Base-by-base conservation (phyloP, 1,140 invertebrate species). In the Ceratina japonica region DNA sequence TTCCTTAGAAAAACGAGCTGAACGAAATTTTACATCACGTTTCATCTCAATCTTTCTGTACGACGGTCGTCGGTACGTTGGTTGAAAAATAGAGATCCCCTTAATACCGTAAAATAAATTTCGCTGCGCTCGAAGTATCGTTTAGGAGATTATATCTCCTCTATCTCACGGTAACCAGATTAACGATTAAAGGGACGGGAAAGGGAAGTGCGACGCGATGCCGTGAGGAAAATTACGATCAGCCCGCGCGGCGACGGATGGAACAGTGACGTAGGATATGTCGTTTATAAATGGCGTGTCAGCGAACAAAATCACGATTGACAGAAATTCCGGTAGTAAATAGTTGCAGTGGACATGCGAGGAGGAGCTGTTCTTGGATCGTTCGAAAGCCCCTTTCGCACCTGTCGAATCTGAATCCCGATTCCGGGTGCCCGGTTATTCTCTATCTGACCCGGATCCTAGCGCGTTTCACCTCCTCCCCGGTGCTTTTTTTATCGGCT, bases 221-320 rank as follows among this genome's bases (percentile, higher is more conserved):
- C 37, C 5, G 5, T 44, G 37, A 8, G 37, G 2, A 22, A 54
- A 52, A 65, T 62, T 71, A 77, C 44, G 56, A 70, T 76, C 22
- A 20, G 66, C n/a, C 49, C 37, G 54, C n/a, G 31, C 37, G 54
- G 51, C 58, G n/a, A 31, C 27, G 27, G 54, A 70, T 44, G 49
- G 74, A 24, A 76, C 24, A 37, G 44, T 16, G 66, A 62, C 75
- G 49, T 58, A 44, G 66, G 66, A 71, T 62, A 27, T n/a, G 75
- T 44, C 68, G 68, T 71, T 84, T 79, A 83, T 79, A 79, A 78
- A 78, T 16, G 75, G 70, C 66, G 31, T n/a, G 65, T 54, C 73
- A n/a, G 18, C 59, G 68, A 76, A 69, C 58, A 76, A 63, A 69
- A 70, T 70, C 44, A 15, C 16, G 68, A 77, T 62, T 54, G 68